phyloP scores from a whole-genome alignment of 2,888 invertebrate genomes.

The Hydroisotoma schaefferi region DNA sequence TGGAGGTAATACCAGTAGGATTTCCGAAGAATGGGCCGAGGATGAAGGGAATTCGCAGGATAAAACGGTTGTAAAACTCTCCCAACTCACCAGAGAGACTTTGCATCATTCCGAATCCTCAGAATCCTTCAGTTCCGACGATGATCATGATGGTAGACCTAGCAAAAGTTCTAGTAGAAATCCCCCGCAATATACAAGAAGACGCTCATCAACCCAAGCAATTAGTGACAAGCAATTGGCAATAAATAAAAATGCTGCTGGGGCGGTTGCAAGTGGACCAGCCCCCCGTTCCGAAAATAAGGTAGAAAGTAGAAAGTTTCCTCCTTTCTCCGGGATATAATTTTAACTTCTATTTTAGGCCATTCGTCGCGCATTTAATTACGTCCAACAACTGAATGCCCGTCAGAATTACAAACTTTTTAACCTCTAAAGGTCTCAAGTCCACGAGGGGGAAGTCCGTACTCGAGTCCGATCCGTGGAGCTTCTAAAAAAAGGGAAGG shows the following conservation, averaged over 20 bases:
- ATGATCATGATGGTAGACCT: conserved; percentile 16
- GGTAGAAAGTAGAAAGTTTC: too few relatives aligned
- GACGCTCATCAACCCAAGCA: conserved; percentile 6
- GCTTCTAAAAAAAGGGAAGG: not conserved
- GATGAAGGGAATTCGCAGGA: conserved; percentile 26
- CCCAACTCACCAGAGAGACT: conserved; percentile 37
- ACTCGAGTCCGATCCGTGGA: conserved; percentile 15
- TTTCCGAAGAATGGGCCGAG: not conserved
- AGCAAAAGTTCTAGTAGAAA: not conserved
- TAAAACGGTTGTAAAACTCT: conserved; percentile 40
- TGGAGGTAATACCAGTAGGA: not conserved
- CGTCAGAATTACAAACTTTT: too few relatives aligned
- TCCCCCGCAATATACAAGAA: not conserved
- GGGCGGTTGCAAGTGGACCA: too few relatives aligned
- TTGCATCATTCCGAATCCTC: not conserved
- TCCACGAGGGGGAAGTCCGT: too few relatives aligned
- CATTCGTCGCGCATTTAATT: too few relatives aligned
- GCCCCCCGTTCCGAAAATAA: too few relatives aligned
- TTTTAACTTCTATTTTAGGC: too few relatives aligned
- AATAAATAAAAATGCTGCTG: too few relatives aligned
- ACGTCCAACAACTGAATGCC: too few relatives aligned
- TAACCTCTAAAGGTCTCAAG: too few relatives aligned
- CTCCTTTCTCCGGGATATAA: too few relatives aligned
- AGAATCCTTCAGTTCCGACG: conserved; percentile 20
- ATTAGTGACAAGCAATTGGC: too few relatives aligned